Base-by-base conservation (phyloP, 2,888 invertebrate genomes). In the Cetonia aurata region DNA sequence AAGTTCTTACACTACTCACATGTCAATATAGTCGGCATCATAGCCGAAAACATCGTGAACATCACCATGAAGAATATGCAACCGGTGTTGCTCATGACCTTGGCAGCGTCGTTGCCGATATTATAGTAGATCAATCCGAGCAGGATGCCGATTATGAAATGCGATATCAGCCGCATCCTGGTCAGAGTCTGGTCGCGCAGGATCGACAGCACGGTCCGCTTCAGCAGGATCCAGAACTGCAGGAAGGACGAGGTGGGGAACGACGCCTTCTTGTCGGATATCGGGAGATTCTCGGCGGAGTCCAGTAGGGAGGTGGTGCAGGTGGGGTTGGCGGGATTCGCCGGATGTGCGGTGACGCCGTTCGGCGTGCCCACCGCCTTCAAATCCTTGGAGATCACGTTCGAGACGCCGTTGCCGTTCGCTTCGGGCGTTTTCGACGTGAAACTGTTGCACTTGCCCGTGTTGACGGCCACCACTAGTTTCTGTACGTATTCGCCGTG, bases 11-110 rank as follows among this genome's bases (percentile, higher is more conserved):
- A 25, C 6, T 60, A 91, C 95, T 94, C 86, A 98, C 98, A 98
- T 82, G 98, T 98, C 79, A 98, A 89, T 80, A 98, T 96, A 60
- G 98, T 98, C 75, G 98, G 97, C 98, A 98, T 98, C 93, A 98
- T 95, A 60, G 98, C 96, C 66, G 97, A 96, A 84, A 98, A 98
- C 93, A 97, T 97, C 76, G 97, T 93, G 85, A 98, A 98, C 86
- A 98, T 91, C 77, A 96, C 93, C 75, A 96, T 96, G 86, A 98
- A 98, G 87, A 98, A 98, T 77, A 98, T 90, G 85, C 96, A 97
- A 53, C 97, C 97, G 25, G 96, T 93, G 81, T 98, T 98, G 85
- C 96, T 97, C 89, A 93, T 94, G 25, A 96, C 96, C 86, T 97
- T 96, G 65, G 93, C 93, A 15, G 96, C 97, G 81, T 98, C 96